These are phyloP conservation scores for Eudasyphora cyanicolor DNA, from an alignment of 2,888 invertebrate genomes.

Conservation along the genomic window DNA sequence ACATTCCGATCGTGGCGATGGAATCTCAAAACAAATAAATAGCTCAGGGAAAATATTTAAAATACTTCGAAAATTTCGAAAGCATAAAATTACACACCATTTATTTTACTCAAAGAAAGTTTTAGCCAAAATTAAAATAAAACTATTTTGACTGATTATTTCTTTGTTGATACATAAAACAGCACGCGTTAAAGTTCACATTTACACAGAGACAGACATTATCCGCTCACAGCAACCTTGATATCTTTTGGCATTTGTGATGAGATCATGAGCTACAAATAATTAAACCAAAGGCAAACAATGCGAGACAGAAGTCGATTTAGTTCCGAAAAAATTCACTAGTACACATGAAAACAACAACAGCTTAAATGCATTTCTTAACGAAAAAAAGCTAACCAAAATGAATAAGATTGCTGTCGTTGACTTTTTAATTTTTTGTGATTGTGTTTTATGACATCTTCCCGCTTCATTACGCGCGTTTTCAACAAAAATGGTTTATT, in stretches of 20 bases:
- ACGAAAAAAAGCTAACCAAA: background rate
- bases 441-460: conserved; percentile 19
- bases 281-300: background rate
- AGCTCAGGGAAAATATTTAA: background rate
- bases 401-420: conserved; percentile 12
- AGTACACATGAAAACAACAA: background rate
- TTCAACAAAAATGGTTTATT: background rate
- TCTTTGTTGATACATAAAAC: conserved; percentile 1
- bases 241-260: background rate
- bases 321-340: too few species aligned
- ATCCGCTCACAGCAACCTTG: background rate
- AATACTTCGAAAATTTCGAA: background rate
- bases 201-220: background rate
- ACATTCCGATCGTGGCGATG: background rate
- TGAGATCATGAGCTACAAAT: background rate
- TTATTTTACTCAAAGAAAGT: conserved; percentile 23
- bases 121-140: background rate
- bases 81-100: background rate
- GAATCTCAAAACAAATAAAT: background rate
- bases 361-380: conserved; percentile 1
- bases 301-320: background rate
- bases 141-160: background rate
- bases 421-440: conserved; percentile 1
- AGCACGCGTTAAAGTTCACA: conserved; percentile 18
- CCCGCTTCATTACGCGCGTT: background rate